phyloP scores from a whole-genome alignment of 2,113 vertebrate species.

The Montifringilla adamsi region DNA sequence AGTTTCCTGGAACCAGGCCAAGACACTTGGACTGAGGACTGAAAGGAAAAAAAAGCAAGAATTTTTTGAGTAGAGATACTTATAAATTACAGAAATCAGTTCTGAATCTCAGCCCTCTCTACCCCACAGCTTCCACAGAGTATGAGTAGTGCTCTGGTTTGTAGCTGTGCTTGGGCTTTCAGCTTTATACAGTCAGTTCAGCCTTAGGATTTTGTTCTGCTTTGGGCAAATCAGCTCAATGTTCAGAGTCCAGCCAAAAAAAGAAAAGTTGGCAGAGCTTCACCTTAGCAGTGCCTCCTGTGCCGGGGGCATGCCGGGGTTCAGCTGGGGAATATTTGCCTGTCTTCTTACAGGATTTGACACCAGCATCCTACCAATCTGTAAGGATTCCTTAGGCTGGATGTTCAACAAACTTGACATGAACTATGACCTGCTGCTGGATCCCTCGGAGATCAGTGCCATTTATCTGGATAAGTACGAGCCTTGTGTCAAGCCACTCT shows the following conservation, averaged over 20 bases:
- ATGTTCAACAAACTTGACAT: conserved; percentile 99
- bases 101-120: not conserved
- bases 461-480: conserved; percentile 96
- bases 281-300: not conserved
- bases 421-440: conserved; percentile 96
- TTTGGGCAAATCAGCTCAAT: not conserved
- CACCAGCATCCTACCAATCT: conserved; percentile 96
- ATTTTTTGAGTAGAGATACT: not conserved
- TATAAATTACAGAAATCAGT: not conserved
- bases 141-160: not conserved
- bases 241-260: not conserved
- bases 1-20: not conserved
- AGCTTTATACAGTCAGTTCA: not conserved
- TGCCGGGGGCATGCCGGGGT: not conserved
- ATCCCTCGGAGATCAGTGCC: conserved; percentile 92
- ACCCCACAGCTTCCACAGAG: not conserved
- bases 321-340: not conserved
- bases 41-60: not conserved
- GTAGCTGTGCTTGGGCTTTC: not conserved
- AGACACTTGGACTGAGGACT: not conserved
- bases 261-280: not conserved
- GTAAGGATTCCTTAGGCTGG: conserved; percentile 97
- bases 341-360: conserved; percentile 80
- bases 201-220: not conserved
- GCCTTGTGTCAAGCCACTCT: conserved; percentile 88